Evolutionary conservation across 1,140 invertebrate genomes (phyloP), one percentile per base, ranked within the genome.

Genomic region (Galleria mellonella): DNA sequence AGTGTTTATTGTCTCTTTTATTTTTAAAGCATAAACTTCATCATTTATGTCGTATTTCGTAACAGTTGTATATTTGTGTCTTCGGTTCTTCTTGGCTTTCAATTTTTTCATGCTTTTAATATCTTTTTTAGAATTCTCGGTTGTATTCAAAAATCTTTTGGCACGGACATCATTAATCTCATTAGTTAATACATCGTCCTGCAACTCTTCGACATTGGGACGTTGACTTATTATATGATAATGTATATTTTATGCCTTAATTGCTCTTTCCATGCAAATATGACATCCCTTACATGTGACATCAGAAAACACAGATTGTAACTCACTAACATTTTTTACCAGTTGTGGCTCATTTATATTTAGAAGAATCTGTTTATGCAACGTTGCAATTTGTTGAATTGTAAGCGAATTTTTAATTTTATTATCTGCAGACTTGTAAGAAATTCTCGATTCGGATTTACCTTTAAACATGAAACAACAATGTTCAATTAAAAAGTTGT

Each of bases 31-130:
- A 38, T 68, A 72, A 27, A 78, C 49, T 43, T 71, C 51, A 10
- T 59, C 70, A 7, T 66, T 54, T 9, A 61, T 47, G 30, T 62
- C 70, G 13, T 75, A 75, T 53, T 79, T 79, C 10, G 63, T 70
- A 7, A 82, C 61, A 4, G 60, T 56, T 1, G 67, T 43, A 1
- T 52, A 36, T 55, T 56, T 58, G 1, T 30, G 14, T 1, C 14
- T n/a, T 49, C 66, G 72, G 32, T 48, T 61, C 9, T 53, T 67
- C 50, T 62, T 71, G 0, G 11, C 48, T 39, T 51, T 66, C 68
- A 8, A 37, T 31, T 39, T 54, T 61, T 42, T 70, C 63, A 3
- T 32, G 9, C 45, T 65, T n/a, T 39, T 50, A 17, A 9, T 15
- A 17, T 48, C 17, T 12, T 10, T 30, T n/a, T 37, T 23, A 10